A percentile compares a stretch with the other conserved stretches of the same genome.
Evolutionary conservation across 2,797 vertebrate genomes (phyloP).

Genomic region (Propithecus deckenii): DNA sequence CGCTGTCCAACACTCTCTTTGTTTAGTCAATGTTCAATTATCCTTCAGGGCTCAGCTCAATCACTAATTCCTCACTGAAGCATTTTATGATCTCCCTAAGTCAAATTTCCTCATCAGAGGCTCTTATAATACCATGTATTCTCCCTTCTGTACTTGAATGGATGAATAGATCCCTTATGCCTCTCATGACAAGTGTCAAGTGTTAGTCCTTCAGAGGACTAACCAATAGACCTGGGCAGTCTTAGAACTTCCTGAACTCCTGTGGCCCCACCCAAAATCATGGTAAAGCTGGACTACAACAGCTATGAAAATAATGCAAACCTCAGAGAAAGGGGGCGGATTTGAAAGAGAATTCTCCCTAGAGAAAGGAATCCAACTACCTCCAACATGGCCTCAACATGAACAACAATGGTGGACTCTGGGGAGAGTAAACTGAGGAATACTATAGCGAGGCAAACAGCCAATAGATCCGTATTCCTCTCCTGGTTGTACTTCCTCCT

Average conservation of each 20-base stretch:
- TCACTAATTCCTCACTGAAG: background rate
- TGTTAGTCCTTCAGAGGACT: slow-evolving; percentile 5
- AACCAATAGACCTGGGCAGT: background rate
- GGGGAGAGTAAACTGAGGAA: background rate
- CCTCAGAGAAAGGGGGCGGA: background rate
- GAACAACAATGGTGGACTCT: background rate
- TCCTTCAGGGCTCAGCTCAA: background rate
- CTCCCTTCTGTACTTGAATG: background rate
- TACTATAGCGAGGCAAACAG: background rate
- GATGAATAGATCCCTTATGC: background rate
- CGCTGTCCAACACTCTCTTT: background rate
- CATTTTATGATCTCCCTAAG: background rate
- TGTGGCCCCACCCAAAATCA: background rate
- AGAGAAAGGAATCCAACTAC: background rate
- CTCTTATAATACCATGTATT: background rate
- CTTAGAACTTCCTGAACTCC: background rate
- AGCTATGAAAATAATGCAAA: background rate
- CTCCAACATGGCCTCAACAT: background rate
- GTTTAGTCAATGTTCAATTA: background rate
- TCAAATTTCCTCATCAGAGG: background rate
- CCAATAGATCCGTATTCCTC: background rate
- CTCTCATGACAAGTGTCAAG: background rate
- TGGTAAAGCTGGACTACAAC: background rate
- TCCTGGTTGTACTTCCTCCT: background rate
- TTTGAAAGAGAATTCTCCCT: background rate